A percentile compares a stretch with the other conserved stretches of the same genome.
These are phyloP conservation scores for Pandion haliaetus DNA, from an alignment of 2,113 vertebrate genomes.

Conservation along the genomic window DNA sequence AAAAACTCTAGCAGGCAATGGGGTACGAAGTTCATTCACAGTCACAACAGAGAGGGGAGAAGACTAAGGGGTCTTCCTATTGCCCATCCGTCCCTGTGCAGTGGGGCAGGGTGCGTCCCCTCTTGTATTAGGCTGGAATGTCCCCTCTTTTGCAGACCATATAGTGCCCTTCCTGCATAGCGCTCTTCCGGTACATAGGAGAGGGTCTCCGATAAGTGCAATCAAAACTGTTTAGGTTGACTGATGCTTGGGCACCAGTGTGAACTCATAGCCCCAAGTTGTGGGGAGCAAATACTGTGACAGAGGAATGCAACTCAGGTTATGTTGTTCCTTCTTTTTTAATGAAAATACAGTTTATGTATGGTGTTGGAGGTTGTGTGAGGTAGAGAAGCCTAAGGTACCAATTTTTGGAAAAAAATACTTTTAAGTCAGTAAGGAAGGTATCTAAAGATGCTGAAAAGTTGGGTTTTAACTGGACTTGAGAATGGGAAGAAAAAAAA, in stretches of 20 bases:
- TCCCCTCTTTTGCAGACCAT: neutral
- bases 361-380: neutral
- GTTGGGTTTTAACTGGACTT: neutral
- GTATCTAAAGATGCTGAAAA: neutral
- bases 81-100: too few relatives aligned
- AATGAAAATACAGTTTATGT: neutral
- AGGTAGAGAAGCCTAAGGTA: neutral
- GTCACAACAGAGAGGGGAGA: neutral
- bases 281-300: neutral
- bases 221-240: neutral
- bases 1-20: neutral
- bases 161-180: neutral
- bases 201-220: neutral
- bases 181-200: accelerated
- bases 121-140: neutral
- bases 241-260: neutral
- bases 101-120: neutral
- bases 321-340: neutral
- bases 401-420: neutral
- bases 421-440: neutral
- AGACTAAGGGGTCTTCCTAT: neutral
- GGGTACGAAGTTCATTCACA: neutral
- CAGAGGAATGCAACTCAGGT: neutral
- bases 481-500: neutral
- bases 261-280: neutral